Conservation (phyloP, 2,113 vertebrate species). For the Gnathonemus longibarbis region DNA sequence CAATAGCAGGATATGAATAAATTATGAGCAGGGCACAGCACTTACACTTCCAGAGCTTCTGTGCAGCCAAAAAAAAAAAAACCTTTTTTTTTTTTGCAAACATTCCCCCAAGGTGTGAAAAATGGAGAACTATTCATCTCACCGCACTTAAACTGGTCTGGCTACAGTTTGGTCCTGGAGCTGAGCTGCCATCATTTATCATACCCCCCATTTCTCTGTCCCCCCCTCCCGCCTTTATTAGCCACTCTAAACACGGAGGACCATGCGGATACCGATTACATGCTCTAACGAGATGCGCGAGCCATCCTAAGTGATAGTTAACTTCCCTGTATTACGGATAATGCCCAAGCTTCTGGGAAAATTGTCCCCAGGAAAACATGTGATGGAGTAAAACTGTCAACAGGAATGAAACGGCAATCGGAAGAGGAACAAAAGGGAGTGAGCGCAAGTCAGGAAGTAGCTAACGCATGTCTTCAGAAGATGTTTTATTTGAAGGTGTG, state of each 20-base stretch:
- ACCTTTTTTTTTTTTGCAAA: constrained; percentile 48
- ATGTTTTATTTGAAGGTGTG: neutral
- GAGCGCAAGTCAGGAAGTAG: neutral
- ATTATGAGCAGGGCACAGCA: constrained; percentile 42
- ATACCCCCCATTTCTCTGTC: constrained; percentile 36
- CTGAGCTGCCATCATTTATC: constrained; percentile 40
- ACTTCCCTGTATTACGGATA: neutral
- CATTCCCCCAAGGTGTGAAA: constrained; percentile 51
- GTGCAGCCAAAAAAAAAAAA: constrained; percentile 26
- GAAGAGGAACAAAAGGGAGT: neutral
- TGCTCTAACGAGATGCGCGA: neutral
- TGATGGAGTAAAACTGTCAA: neutral
- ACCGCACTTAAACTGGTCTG: constrained; percentile 44
- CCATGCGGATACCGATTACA: neutral
- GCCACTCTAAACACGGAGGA: neutral
- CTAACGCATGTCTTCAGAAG: neutral
- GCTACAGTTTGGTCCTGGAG: constrained; percentile 39
- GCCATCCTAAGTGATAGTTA: neutral
- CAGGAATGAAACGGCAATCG: neutral
- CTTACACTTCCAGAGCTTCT: constrained; percentile 54
- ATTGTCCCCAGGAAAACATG: neutral
- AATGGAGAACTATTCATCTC: constrained; percentile 52
- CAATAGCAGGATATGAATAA: constrained; percentile 50
- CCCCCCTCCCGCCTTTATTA: constrained; percentile 29
- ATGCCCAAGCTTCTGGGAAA: neutral